phyloP scores from a whole-genome alignment of 2,113 vertebrate species.

The Gobiocypris rarus region DNA sequence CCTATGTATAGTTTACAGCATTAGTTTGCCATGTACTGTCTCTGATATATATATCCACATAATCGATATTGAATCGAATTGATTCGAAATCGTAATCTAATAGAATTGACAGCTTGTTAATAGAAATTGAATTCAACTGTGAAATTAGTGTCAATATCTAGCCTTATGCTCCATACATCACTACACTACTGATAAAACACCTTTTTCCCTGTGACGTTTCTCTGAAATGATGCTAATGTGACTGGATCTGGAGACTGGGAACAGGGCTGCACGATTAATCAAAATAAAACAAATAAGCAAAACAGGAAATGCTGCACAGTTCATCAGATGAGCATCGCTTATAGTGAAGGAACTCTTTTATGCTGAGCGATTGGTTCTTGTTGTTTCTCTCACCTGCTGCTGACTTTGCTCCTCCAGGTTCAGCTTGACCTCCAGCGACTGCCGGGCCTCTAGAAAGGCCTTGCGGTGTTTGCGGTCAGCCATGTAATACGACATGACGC shows the following conservation, averaged over 20 bases:
- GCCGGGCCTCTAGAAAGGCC: conserved; percentile 93
- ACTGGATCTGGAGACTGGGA: background rate
- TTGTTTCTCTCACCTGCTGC: conserved; percentile 84
- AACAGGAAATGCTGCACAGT: too few relatives aligned
- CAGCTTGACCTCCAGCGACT: conserved; percentile 95
- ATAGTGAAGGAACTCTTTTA: background rate
- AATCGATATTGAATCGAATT: too few relatives aligned
- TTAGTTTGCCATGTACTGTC: too few relatives aligned
- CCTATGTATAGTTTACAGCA: too few relatives aligned
- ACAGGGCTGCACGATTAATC: background rate
- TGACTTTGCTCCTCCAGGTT: conserved; percentile 97
- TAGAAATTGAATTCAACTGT: too few relatives aligned
- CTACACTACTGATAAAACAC: background rate
- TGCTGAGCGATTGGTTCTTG: too few relatives aligned
- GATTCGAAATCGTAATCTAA: too few relatives aligned
- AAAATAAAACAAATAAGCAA: background rate
- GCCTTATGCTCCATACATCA: background rate
- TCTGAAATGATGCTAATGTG: background rate
- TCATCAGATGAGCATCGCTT: background rate
- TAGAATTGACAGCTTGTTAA: too few relatives aligned
- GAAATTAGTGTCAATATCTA: too few relatives aligned
- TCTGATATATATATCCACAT: too few relatives aligned
- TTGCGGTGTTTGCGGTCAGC: conserved; percentile 95
- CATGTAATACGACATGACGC: conserved; percentile 97
- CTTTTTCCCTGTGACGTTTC: too few relatives aligned